Evolutionary conservation across 2,888 invertebrate genomes (phyloP).

Genomic region (Anaspis maculata): DNA sequence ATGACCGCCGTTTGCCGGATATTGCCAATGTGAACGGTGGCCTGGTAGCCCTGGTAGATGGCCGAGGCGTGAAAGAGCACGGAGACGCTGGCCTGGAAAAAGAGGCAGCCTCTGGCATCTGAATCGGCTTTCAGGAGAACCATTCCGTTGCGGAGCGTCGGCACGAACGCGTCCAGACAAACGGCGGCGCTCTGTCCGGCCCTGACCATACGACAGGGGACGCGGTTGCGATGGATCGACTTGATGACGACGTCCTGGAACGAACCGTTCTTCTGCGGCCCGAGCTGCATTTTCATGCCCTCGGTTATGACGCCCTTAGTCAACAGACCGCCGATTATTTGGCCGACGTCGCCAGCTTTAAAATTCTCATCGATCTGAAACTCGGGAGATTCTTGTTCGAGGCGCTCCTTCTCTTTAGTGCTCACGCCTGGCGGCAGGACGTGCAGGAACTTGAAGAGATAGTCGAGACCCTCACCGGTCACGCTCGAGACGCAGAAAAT

Average conservation of each 20-base stretch:
- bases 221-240: constrained; percentile 86
- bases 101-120: constrained; percentile 51
- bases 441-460: constrained; percentile 79
- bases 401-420: constrained; percentile 55
- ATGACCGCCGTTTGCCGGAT: constrained; percentile 93
- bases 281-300: constrained; percentile 68
- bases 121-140: constrained; percentile 56
- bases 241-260: constrained; percentile 72
- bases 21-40: constrained; percentile 92
- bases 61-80: constrained; percentile 83
- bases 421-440: constrained; percentile 65
- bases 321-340: constrained; percentile 78
- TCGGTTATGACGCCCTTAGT: constrained; percentile 80
- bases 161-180: constrained; percentile 55
- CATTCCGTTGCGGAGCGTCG: constrained; percentile 73
- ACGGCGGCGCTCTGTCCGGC: constrained; percentile 88
- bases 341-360: constrained; percentile 72
- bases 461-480: constrained; percentile 72
- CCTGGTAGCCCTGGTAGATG: constrained; percentile 78
- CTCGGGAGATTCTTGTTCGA: constrained; percentile 70
- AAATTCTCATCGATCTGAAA: constrained; percentile 95
- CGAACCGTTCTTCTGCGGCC: constrained; percentile 67
- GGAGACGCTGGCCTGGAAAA: constrained; percentile 74
- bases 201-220: constrained; percentile 78
- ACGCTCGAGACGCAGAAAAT: constrained; percentile 89